These are phyloP conservation scores for Mesoclemmys tuberculata DNA, from an alignment of 2,113 vertebrate genomes.

Conservation along the genomic window DNA sequence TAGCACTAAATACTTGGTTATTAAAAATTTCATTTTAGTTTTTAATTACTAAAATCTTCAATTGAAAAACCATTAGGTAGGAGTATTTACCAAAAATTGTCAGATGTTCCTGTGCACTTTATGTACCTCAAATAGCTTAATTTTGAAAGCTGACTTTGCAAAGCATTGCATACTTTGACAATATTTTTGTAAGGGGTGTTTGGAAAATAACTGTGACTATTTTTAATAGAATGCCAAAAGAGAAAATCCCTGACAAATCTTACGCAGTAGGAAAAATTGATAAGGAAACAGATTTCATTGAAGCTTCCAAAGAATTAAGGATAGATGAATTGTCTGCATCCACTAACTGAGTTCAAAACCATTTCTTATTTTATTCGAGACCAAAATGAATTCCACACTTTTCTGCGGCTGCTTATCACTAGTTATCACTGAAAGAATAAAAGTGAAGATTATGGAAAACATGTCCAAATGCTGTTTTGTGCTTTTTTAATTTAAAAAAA, in stretches of 20 bases:
- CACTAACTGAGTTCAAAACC: not conserved
- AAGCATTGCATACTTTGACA: conserved; percentile 28
- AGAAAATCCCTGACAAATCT: not conserved
- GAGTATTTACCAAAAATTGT: not conserved
- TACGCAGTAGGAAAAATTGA: not conserved
- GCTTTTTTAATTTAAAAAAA: not conserved
- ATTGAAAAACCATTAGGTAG: not conserved
- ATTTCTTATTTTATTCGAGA: not conserved
- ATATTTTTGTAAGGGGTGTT: not conserved
- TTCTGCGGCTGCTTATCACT: not conserved
- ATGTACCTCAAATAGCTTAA: not conserved
- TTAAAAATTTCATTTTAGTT: not conserved
- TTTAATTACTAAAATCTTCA: not conserved
- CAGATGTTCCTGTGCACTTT: not conserved
- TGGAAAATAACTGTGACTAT: not conserved
- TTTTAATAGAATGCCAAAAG: not conserved
- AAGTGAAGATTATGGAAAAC: not conserved
- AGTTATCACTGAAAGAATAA: not conserved
- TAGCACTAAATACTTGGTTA: not conserved
- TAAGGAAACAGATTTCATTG: not conserved
- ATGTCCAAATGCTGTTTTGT: not conserved
- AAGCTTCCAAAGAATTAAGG: not conserved
- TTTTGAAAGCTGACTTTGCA: conserved; percentile 26
- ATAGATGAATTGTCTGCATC: not conserved
- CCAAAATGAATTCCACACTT: not conserved